Percentiles rank a stretch among this genome's conserved stretches.
Evolutionary conservation across 2,888 invertebrate genomes (phyloP).

Genomic region (Plebejus melissa): DNA sequence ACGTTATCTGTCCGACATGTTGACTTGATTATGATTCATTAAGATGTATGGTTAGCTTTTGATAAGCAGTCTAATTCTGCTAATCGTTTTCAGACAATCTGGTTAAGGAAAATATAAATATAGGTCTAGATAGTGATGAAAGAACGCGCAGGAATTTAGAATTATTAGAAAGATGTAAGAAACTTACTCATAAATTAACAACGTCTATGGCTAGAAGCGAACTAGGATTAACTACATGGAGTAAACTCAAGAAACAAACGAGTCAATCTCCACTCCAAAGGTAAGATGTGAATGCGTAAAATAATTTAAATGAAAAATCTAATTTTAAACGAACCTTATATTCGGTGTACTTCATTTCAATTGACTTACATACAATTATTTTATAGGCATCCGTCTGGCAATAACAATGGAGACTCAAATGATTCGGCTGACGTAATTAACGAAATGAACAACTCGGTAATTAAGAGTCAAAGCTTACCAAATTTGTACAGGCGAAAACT

Average conservation of each 20-base stretch:
- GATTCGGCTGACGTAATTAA: conserved; percentile 75
- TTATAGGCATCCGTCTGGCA: conserved; percentile 86
- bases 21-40: conserved; percentile 52
- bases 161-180: conserved; percentile 76
- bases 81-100: conserved; percentile 66
- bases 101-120: conserved; percentile 61
- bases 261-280: conserved; percentile 82
- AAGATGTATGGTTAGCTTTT: conserved; percentile 40
- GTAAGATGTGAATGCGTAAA: conserved; percentile 49
- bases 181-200: conserved; percentile 78
- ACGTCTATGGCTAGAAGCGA: conserved; percentile 93
- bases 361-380: neutral
- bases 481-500: conserved; percentile 81
- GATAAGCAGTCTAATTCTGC: conserved; percentile 48
- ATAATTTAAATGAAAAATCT: neutral
- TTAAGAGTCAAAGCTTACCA: conserved; percentile 89
- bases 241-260: conserved; percentile 87
- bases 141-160: conserved; percentile 79
- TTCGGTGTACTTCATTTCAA: conserved; percentile 10
- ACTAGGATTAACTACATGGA: conserved; percentile 93
- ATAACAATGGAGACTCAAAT: conserved; percentile 82
- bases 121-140: conserved; percentile 72
- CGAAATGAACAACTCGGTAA: conserved; percentile 80
- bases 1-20: conserved; percentile 41
- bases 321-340: too few relatives aligned